phyloP scores from a whole-genome alignment of 2,113 vertebrate genomes.

The Mugil cephalus region DNA sequence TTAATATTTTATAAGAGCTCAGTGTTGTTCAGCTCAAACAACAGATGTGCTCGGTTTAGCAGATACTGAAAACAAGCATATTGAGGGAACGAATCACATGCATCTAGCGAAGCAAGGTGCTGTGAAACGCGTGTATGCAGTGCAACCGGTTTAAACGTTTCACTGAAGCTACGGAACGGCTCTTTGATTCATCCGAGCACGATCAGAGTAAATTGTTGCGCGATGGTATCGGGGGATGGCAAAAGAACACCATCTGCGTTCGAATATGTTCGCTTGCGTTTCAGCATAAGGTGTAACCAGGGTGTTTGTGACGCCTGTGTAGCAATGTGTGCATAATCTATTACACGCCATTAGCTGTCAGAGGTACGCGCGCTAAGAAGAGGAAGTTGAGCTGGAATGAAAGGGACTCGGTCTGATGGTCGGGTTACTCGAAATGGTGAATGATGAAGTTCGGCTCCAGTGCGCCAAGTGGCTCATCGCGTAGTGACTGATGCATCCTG shows the following conservation, averaged over 20 bases:
- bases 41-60: background rate
- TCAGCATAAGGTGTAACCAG: slow-evolving; percentile 59
- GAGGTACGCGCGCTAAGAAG: slow-evolving; percentile 18
- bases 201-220: slow-evolving; percentile 51
- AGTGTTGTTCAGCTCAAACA: slow-evolving; percentile 14
- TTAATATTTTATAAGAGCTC: slow-evolving; percentile 33
- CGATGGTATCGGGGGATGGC: slow-evolving; percentile 51
- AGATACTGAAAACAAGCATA: slow-evolving; percentile 29
- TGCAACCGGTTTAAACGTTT: background rate
- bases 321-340: slow-evolving; percentile 58
- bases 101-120: slow-evolving; percentile 24
- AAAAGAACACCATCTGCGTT: slow-evolving; percentile 62
- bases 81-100: slow-evolving; percentile 3
- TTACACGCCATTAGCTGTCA: slow-evolving; percentile 55
- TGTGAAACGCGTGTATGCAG: no score
- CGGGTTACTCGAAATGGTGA: slow-evolving; percentile 20
- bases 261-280: slow-evolving; percentile 59
- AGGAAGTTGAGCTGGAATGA: slow-evolving; percentile 34
- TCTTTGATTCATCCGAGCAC: slow-evolving; percentile 60
- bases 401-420: slow-evolving; percentile 25
- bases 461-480: slow-evolving; percentile 13
- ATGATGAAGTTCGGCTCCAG: slow-evolving; percentile 28
- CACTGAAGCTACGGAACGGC: slow-evolving; percentile 17
- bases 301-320: slow-evolving; percentile 55
- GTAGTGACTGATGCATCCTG: slow-evolving; percentile 17